Evolutionary conservation across 1,140 invertebrate species (phyloP).

Genomic region (Colletes gigas): DNA sequence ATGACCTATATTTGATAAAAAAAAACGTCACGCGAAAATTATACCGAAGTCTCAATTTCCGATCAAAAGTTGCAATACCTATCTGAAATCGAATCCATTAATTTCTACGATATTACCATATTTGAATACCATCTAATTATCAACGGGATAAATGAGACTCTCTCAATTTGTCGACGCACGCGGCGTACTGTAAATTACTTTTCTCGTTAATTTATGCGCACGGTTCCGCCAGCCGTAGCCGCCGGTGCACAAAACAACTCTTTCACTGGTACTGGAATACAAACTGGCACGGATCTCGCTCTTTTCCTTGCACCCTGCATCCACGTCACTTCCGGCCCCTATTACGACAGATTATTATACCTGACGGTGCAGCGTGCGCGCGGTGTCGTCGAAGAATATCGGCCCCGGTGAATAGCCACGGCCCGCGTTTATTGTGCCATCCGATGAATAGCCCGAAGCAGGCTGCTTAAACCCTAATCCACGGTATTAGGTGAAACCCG

Average conservation of each 20-base stretch:
- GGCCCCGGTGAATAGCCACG: constrained; percentile 38
- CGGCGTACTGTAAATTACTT: background rate
- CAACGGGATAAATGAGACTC: too few relatives aligned
- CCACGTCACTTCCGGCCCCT: constrained; percentile 6
- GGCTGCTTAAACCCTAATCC: constrained; percentile 75
- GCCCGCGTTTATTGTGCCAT: constrained; percentile 60
- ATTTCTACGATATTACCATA: too few relatives aligned
- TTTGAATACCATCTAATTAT: too few relatives aligned
- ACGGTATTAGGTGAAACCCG: constrained; percentile 75
- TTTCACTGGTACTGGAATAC: background rate
- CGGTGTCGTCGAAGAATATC: constrained; percentile 49
- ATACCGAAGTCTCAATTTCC: too few relatives aligned
- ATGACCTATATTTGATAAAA: too few relatives aligned
- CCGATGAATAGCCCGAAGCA: constrained; percentile 53
- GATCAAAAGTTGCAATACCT: too few relatives aligned
- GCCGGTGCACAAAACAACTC: constrained; percentile 1
- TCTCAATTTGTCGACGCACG: too few relatives aligned
- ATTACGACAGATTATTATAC: constrained; percentile 47
- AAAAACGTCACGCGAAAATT: too few relatives aligned
- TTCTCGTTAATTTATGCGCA: background rate
- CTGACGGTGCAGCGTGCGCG: constrained; percentile 55
- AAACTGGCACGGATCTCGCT: background rate
- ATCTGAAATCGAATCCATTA: too few relatives aligned
- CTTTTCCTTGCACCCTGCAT: background rate
- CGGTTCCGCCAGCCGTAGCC: background rate